Evolutionary conservation across 2,888 invertebrate genomes (phyloP).

Genomic region (Nemurella pictetii): DNA sequence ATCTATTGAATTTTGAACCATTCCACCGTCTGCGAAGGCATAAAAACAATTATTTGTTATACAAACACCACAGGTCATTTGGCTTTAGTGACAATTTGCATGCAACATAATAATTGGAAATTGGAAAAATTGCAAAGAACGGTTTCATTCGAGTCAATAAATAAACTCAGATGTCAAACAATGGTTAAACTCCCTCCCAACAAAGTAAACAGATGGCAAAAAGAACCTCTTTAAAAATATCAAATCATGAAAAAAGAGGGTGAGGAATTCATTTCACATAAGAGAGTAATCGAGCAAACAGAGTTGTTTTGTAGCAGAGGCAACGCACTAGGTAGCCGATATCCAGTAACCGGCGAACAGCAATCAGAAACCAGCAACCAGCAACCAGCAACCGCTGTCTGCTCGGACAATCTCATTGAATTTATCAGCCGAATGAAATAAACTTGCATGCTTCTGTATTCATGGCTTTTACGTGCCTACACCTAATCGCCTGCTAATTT

Average conservation of each 20-base stretch:
- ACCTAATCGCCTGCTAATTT: slow-evolving; percentile 33
- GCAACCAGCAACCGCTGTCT: neutral
- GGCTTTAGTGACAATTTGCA: neutral
- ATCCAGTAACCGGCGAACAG: neutral
- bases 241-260: slow-evolving; percentile 1
- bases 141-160: slow-evolving; percentile 1
- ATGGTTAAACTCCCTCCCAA: neutral
- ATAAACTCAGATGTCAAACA: slow-evolving; percentile 16
- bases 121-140: neutral
- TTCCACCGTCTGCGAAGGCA: too few relatives aligned
- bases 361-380: neutral
- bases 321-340: neutral
- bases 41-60: too few relatives aligned
- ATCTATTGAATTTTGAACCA: too few relatives aligned
- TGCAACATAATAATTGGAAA: neutral
- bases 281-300: slow-evolving; percentile 28
- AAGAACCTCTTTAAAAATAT: neutral
- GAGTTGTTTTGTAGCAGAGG: neutral
- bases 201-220: slow-evolving; percentile 18
- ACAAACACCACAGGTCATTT: neutral
- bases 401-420: slow-evolving; percentile 19
- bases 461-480: slow-evolving; percentile 35
- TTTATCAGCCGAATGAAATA: slow-evolving; percentile 33
- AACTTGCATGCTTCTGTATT: slow-evolving; percentile 37
- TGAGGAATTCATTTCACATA: slow-evolving; percentile 21